Evolutionary conservation across 1,140 invertebrate species (phyloP).

Genomic region (Musca vetustissima): DNA sequence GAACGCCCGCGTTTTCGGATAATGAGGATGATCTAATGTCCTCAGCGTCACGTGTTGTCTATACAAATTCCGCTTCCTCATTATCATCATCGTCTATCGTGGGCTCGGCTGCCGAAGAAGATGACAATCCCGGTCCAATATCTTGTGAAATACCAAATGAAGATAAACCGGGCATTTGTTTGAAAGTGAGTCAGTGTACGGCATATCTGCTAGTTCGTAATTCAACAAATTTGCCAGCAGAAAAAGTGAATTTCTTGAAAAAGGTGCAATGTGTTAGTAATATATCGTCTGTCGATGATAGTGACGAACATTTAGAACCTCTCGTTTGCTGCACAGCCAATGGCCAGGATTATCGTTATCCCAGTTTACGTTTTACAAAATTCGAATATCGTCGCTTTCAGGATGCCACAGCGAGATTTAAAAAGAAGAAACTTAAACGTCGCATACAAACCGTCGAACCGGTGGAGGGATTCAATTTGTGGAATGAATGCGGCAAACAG

Average conservation of each 20-base stretch:
- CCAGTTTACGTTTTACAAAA: conserved; percentile 47
- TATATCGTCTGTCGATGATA: conserved; percentile 6
- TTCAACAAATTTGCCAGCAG: conserved; percentile 42
- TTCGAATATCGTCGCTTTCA: conserved; percentile 50
- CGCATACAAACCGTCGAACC: conserved; percentile 48
- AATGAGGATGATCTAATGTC: background rate
- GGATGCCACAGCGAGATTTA: conserved; percentile 42
- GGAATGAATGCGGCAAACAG: conserved; percentile 54
- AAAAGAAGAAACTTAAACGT: conserved; percentile 47
- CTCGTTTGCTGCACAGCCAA: conserved; percentile 49
- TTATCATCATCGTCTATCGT: too few species aligned
- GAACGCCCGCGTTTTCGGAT: background rate
- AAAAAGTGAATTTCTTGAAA: conserved; percentile 52
- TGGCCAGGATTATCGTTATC: conserved; percentile 47
- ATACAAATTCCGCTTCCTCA: too few species aligned
- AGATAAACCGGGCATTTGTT: conserved; percentile 39
- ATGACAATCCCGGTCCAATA: background rate
- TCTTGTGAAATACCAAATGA: conserved; percentile 51
- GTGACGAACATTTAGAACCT: conserved; percentile 28
- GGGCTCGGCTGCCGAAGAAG: background rate
- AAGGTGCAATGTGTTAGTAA: conserved; percentile 47
- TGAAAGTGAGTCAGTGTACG: conserved; percentile 41
- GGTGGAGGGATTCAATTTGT: conserved; percentile 41
- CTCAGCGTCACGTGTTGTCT: background rate
- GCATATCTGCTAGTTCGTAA: conserved; percentile 49